Evolutionary conservation across 2,113 vertebrate genomes (phyloP), one percentile per base, ranked within the genome.

Genomic region (Shinisaurus crocodilurus): DNA sequence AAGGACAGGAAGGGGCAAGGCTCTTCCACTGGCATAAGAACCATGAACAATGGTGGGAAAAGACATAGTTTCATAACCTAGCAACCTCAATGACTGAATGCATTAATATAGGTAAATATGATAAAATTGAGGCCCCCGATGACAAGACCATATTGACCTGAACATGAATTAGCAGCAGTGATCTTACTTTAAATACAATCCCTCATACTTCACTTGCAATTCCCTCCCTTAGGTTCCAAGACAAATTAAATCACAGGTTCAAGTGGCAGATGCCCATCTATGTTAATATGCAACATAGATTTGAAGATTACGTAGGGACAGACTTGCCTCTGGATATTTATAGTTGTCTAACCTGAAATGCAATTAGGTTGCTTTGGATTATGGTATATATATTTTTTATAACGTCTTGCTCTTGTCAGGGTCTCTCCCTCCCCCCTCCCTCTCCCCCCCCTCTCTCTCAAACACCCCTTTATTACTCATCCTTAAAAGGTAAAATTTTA

Each of bases 401-500:
- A 70, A 45, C 37, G 27, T 83, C 34, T 82, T 88, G 86, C 74
- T 88, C 67, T 60, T 60, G 67, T 82, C 82, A 85, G 67, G 74
- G 34, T 82, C 37, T 70, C n/a, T 67, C 54, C 75, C 16, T 4
- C 16, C 32, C 40, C 43, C 23, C n/a, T 3, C n/a, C 16, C 74
- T 16, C n/a, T 40, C 74, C 15, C 67, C 43, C n/a, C 81, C 77
- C 18, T 1, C 25, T 43, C 60, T 43, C 23, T 40, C 18, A 57
- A 23, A 2, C 70, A 57, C 29, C 27, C 16, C 81, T 60, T 74
- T 54, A 27, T 86, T 86, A 80, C n/a, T 60, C 76, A 69, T 81
- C 86, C 89, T 88, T 81, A 88, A 82, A 90, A 88, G 89, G 89
- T 88, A 81, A 85, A 82, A 82, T 63, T 70, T 79, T 82, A 82